Conservation (phyloP, 1,140 invertebrate genomes). For the Oryctes rhinoceros region DNA sequence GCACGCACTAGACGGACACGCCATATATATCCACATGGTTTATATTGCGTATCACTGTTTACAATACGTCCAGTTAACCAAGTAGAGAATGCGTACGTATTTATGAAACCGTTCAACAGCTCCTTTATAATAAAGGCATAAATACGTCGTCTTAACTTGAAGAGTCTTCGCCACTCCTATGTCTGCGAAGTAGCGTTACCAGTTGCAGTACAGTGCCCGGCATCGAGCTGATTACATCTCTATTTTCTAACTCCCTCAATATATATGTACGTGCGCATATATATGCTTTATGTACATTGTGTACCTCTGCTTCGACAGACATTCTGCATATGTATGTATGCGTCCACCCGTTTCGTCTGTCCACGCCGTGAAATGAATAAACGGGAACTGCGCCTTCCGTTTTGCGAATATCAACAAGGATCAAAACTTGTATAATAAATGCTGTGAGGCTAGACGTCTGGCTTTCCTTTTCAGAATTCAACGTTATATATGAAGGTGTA, state of each 20-base stretch:
- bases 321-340: background rate
- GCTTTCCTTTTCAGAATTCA: background rate
- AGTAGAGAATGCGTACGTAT: no score
- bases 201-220: background rate
- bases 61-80: no score
- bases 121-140: conserved; percentile 18
- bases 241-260: background rate
- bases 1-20: no score
- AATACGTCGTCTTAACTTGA: conserved; percentile 10
- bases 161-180: conserved; percentile 11
- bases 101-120: background rate
- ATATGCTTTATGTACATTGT: background rate
- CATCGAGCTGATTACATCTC: background rate
- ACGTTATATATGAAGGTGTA: background rate
- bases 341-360: background rate
- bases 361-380: conserved; percentile 6
- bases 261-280: background rate
- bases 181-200: conserved; percentile 11
- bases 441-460: background rate
- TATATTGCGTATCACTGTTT: no score
- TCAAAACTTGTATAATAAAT: background rate
- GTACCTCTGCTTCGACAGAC: background rate
- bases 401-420: background rate
- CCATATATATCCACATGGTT: no score
- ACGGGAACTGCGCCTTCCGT: conserved; percentile 20